These are phyloP conservation scores for Acanthosepion pharaonis DNA, from an alignment of 2,888 invertebrate genomes.

Conservation along the genomic window DNA sequence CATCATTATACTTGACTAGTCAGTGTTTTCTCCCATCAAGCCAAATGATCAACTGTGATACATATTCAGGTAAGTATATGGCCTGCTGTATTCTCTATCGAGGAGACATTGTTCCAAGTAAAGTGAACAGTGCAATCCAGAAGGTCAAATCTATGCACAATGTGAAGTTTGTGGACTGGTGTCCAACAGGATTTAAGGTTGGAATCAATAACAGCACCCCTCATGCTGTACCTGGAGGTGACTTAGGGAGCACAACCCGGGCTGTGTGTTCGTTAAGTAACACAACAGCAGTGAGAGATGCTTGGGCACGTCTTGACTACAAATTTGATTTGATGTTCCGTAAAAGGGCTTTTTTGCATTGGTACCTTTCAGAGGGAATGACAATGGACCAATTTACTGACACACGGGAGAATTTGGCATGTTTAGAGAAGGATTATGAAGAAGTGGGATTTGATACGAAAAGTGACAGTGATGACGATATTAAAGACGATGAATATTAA, in stretches of 20 bases:
- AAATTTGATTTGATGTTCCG: slow-evolving; percentile 87
- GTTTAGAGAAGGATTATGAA: slow-evolving; percentile 54
- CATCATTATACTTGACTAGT: slow-evolving; percentile 68
- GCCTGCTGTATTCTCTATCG: slow-evolving; percentile 75
- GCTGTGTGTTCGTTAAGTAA: slow-evolving; percentile 90
- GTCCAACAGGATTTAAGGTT: slow-evolving; percentile 74
- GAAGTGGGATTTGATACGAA: slow-evolving; percentile 43
- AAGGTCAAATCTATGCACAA: slow-evolving; percentile 70
- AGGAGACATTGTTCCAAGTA: slow-evolving; percentile 72
- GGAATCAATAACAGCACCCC: slow-evolving; percentile 90
- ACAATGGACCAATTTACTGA: slow-evolving; percentile 49
- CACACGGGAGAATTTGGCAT: slow-evolving; percentile 53
- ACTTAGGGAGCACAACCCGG: slow-evolving; percentile 78
- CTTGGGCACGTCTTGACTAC: slow-evolving; percentile 85
- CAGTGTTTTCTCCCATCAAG: slow-evolving; percentile 71
- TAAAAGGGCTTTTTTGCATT: slow-evolving; percentile 89
- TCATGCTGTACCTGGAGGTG: slow-evolving; percentile 77
- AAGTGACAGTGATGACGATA: not conserved
- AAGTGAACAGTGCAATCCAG: slow-evolving; percentile 71
- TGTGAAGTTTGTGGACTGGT: slow-evolving; percentile 71
- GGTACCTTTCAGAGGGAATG: slow-evolving; percentile 76
- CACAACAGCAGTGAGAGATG: slow-evolving; percentile 90
- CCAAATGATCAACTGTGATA: slow-evolving; percentile 74
- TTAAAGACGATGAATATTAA: not conserved
- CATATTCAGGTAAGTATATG: slow-evolving; percentile 76